A percentile compares a stretch with the other conserved stretches of the same genome.
phyloP scores from a whole-genome alignment of 2,888 invertebrate species.

The Horisme vitalbata region DNA sequence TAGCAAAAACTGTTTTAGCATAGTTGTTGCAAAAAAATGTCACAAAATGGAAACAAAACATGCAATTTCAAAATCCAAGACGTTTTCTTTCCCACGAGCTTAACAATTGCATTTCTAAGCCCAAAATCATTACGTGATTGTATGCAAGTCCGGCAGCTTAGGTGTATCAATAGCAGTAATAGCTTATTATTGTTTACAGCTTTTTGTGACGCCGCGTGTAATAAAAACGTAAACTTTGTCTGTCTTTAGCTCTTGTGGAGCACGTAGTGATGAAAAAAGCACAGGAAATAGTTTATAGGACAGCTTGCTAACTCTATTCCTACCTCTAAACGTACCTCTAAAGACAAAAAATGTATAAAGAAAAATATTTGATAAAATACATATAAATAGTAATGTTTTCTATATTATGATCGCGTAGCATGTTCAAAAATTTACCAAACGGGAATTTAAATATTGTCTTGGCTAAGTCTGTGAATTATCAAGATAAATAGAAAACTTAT shows the following conservation, averaged over 20 bases:
- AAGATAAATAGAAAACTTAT: no score
- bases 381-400: no score
- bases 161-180: slow-evolving; percentile 41
- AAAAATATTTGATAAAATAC: no score
- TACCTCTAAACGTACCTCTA: no score
- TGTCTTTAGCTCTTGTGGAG: slow-evolving; percentile 62
- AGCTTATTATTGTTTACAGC: slow-evolving; percentile 67
- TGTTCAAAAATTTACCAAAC: no score
- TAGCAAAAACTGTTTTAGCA: no score
- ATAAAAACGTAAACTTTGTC: slow-evolving; percentile 49
- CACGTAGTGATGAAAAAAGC: slow-evolving; percentile 54
- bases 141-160: slow-evolving; percentile 72
- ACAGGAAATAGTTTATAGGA: neutral
- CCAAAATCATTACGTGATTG: slow-evolving; percentile 75
- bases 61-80: slow-evolving; percentile 39
- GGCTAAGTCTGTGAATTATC: no score
- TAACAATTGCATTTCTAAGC: slow-evolving; percentile 67
- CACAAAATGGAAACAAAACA: slow-evolving; percentile 9
- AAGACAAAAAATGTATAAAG: no score
- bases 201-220: slow-evolving; percentile 69
- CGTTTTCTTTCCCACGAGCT: slow-evolving; percentile 65
- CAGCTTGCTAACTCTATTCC: neutral
- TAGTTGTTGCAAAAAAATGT: neutral
- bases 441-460: no score
- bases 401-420: no score